phyloP scores from a whole-genome alignment of 2,113 vertebrate genomes.

The Scomber scombrus region DNA sequence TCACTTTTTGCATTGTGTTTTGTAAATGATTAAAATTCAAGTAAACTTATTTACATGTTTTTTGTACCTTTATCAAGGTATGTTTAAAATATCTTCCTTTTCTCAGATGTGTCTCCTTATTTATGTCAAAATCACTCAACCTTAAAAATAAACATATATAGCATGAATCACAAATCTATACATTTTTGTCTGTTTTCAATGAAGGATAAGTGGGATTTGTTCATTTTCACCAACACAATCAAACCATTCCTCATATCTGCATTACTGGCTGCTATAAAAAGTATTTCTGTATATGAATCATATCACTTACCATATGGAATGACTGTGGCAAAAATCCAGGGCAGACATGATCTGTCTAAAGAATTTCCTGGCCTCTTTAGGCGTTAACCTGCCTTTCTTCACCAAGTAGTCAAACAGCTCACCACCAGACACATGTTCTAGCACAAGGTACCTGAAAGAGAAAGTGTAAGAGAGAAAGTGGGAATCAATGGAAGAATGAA shows the following conservation, averaged over 20 bases:
- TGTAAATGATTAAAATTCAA: neutral
- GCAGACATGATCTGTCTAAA: constrained; percentile 99
- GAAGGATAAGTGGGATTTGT: neutral
- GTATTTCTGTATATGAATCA: neutral
- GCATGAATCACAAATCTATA: no score
- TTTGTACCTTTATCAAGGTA: neutral
- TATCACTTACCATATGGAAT: constrained; percentile 96
- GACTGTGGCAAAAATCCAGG: constrained; percentile 99
- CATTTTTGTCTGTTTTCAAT: no score
- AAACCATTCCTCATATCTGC: neutral
- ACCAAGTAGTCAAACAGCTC: constrained; percentile 99
- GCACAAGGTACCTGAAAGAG: constrained; percentile 93
- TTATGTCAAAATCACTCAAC: neutral
- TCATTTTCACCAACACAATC: neutral
- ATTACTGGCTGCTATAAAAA: neutral
- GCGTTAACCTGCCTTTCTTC: constrained; percentile 98
- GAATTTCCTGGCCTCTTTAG: constrained; percentile 98
- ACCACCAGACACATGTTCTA: constrained; percentile 98
- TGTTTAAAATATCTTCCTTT: neutral
- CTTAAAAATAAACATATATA: neutral
- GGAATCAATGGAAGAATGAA: neutral
- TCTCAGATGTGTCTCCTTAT: neutral
- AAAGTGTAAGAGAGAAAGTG: constrained; percentile 10
- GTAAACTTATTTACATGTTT: neutral
- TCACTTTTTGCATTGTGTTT: neutral